Percentiles rank a stretch among this genome's conserved stretches.
Evolutionary conservation across 2,888 invertebrate species (phyloP).

Genomic region (Callyntrura sp.): DNA sequence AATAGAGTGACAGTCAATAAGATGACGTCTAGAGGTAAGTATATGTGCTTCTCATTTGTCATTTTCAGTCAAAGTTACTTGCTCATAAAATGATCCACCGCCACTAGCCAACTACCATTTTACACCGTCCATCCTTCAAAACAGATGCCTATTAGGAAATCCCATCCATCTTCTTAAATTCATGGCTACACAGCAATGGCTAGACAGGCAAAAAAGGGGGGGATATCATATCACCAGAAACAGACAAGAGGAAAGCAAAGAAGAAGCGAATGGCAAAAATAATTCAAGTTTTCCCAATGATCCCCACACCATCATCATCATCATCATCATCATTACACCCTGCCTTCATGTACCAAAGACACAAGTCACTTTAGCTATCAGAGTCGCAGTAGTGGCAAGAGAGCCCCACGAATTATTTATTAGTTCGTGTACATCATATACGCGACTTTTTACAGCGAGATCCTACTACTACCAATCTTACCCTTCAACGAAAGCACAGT

Average conservation of each 20-base stretch:
- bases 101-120: not conserved
- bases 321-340: not conserved
- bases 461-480: constrained; percentile 56
- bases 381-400: not conserved
- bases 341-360: not conserved
- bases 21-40: not conserved
- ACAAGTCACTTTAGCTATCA: constrained; percentile 7
- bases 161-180: constrained; percentile 7
- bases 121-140: constrained; percentile 33
- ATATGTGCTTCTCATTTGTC: constrained; percentile 51
- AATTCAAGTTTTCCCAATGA: constrained; percentile 55
- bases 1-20: constrained; percentile 43
- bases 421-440: constrained; percentile 33
- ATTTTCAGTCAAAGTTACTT: constrained; percentile 49
- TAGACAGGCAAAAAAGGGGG: not conserved
- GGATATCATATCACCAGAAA: not conserved
- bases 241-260: not conserved
- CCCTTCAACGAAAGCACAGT: constrained; percentile 13
- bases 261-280: constrained; percentile 38
- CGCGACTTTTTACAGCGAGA: constrained; percentile 7
- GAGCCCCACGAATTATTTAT: constrained; percentile 68
- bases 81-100: constrained; percentile 41
- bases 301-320: not conserved
- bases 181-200: not conserved
- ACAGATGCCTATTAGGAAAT: constrained; percentile 17